Evolutionary conservation across 2,797 vertebrate genomes (phyloP).

Genomic region (Gorsachius magnificus): DNA sequence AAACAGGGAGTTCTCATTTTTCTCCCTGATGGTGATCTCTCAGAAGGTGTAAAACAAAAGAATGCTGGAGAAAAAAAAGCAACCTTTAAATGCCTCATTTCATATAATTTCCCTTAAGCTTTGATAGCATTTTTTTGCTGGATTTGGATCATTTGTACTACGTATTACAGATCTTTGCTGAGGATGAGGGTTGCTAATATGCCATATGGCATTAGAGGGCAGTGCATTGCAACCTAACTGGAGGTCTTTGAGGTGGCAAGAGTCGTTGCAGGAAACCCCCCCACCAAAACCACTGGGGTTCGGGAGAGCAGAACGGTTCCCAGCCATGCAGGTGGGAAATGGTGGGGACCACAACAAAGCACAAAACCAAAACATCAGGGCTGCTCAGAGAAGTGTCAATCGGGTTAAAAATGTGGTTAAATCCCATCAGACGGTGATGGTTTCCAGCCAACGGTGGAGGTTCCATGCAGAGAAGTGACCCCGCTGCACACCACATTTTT

Average conservation of each 20-base stretch:
- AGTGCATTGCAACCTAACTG: not conserved
- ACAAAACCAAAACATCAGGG: not conserved
- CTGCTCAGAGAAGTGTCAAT: not conserved
- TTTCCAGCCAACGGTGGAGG: not conserved
- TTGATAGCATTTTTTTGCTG: not conserved
- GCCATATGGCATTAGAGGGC: conserved; percentile 36
- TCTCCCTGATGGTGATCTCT: not conserved
- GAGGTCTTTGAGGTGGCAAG: not conserved
- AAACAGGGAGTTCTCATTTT: not conserved
- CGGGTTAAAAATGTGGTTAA: not conserved
- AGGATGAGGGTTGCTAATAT: not conserved
- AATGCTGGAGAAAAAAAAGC: not conserved
- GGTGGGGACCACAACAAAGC: no score
- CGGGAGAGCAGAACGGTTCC: not conserved
- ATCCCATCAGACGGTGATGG: not conserved
- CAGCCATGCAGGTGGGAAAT: not conserved
- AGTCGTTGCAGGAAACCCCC: not conserved
- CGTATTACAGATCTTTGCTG: not conserved
- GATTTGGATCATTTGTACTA: not conserved
- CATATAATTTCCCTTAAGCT: not conserved
- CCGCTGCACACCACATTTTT: not conserved
- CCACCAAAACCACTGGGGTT: not conserved
- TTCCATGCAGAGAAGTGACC: fast-evolving
- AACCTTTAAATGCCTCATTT: not conserved
- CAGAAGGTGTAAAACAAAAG: not conserved